Evolutionary conservation across 1,140 invertebrate genomes (phyloP).

Genomic region (Campoletis sonorensis): DNA sequence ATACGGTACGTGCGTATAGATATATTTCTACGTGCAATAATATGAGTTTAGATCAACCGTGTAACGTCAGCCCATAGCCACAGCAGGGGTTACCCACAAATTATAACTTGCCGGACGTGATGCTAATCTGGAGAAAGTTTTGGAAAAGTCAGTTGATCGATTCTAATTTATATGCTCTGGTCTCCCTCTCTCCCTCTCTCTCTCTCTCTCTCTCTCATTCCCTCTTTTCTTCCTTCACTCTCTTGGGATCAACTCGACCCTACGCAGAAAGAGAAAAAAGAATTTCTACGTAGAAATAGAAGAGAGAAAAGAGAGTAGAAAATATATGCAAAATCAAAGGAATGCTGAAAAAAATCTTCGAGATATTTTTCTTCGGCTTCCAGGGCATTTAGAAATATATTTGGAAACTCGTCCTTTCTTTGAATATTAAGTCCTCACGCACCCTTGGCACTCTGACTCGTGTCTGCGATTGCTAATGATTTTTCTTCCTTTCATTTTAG

Average conservation of each 20-base stretch:
- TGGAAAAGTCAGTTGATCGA: conserved; percentile 71
- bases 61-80: conserved; percentile 50
- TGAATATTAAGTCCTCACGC: too few species aligned
- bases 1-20: background rate
- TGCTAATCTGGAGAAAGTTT: conserved; percentile 76
- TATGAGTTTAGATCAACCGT: conserved; percentile 11
- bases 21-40: conserved; percentile 41
- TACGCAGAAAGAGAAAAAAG: conserved; percentile 35
- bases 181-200: conserved; percentile 27
- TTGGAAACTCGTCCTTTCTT: background rate
- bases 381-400: background rate
- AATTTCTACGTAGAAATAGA: background rate
- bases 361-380: background rate
- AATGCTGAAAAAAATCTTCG: conserved; percentile 28
- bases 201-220: background rate
- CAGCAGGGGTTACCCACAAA: conserved; percentile 73
- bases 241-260: conserved; percentile 2
- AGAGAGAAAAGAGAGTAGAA: conserved; percentile 44
- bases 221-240: background rate
- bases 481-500: too few species aligned
- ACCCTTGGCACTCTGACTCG: too few species aligned
- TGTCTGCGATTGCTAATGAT: too few species aligned
- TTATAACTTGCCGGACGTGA: conserved; percentile 73
- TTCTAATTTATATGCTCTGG: conserved; percentile 64
- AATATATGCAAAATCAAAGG: conserved; percentile 33